A percentile compares a stretch with the other conserved stretches of the same genome.
phyloP scores from a whole-genome alignment of 2,888 invertebrate species.

The Dascillus cervinus region DNA sequence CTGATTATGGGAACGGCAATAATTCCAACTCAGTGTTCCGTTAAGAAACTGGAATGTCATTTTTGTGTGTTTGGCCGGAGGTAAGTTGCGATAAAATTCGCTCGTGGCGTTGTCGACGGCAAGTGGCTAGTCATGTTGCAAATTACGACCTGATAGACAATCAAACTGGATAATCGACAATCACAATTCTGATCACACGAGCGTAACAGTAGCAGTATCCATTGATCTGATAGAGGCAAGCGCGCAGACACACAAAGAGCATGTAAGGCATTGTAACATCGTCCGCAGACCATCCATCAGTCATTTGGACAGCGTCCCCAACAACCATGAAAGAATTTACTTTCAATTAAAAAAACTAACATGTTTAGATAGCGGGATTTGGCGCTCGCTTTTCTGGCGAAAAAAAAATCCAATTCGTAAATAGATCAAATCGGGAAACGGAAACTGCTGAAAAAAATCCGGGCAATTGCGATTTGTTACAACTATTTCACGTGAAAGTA shows the following conservation, averaged over 20 bases:
- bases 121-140: conserved; percentile 12
- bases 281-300: conserved; percentile 34
- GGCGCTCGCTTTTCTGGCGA: too few species aligned
- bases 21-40: conserved; percentile 38
- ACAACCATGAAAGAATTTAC: conserved; percentile 34
- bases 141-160: conserved; percentile 12
- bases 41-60: conserved; percentile 37
- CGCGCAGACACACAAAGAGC: conserved; percentile 31
- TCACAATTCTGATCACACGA: conserved; percentile 17
- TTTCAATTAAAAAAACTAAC: conserved; percentile 29
- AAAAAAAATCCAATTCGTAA: too few species aligned
- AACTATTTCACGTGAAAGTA: too few species aligned
- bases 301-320: conserved; percentile 31
- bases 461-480: too few species aligned
- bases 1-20: conserved; percentile 41
- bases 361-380: too few species aligned
- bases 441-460: too few species aligned
- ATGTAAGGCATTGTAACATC: conserved; percentile 32
- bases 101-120: neutral
- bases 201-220: conserved; percentile 20
- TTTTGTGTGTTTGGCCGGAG: conserved; percentile 30
- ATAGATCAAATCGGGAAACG: too few species aligned
- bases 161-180: conserved; percentile 15
- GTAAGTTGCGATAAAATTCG: too few species aligned
- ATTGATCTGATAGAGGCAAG: conserved; percentile 29